Base-by-base conservation (phyloP, 2,888 invertebrate species). In the Drosophila cognata region DNA sequence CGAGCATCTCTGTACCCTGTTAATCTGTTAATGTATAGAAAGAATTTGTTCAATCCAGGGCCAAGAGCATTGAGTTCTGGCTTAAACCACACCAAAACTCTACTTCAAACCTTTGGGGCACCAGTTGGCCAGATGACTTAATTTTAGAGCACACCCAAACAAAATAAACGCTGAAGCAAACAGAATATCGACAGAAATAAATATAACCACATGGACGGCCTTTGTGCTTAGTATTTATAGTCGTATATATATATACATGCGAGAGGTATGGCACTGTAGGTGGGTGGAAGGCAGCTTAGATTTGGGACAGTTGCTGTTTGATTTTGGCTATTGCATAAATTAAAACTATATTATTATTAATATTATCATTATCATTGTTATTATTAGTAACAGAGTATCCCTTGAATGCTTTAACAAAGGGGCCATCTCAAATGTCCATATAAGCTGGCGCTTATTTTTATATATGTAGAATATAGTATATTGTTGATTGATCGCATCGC, bases 141-240 rank as follows among this genome's bases (percentile, higher is more conserved):
- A 74, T 77, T 79, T 65, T 76, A 71, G 64, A 65, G 35, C 67
- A 50, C 18, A 53, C 41, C 51, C 57, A 51, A 58, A 53, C 38
- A 36, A 38, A 33, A 25, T 0, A 16, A 59, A 28, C 33, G 18
- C 28, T 33, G n/a, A 43, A 33, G 43, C 31, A 67, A 38, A 60
- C 29, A 31, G 16, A 75, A 80, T 64, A 71, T 71, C 48, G 59
- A 50, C 68, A 64, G 38, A 55, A 62, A 68, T 66, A 48, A 21
- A 51, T 31, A 31, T 59, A 77, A 80, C 81, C 72, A 79, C 81
- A 80, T 71, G 81, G 81, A 79, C 68, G 77, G 78, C 68, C 71
- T 80, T 65, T 56, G 31, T 57, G 62, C 18, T 61, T 77, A 77
- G n/a, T 56, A 56, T 56, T 41, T 56, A 56, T 62, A 80, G 76